Base-by-base conservation (phyloP, 2,113 vertebrate species). In the Proteles cristata region DNA sequence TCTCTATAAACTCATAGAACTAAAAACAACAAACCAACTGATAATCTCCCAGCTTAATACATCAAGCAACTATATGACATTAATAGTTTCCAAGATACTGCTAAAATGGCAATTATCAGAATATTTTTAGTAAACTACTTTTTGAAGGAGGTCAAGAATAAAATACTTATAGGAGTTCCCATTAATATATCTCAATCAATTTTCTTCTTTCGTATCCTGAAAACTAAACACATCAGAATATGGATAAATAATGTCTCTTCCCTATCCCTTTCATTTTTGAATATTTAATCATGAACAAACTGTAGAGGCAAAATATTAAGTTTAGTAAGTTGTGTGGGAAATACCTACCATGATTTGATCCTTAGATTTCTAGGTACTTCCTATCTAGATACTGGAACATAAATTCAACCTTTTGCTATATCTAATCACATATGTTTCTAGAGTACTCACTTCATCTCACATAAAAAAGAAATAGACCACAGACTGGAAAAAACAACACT, bases 121-220 rank as follows among this genome's bases (percentile, higher is more conserved):
- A 97, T 97, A 97, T 94, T 97, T n/a, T 83, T 43, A 90, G 65
- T 39, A 95, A 53, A 43, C 53, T 66, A 11, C n/a, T 92, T 95
- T 97, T 97, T 93, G 74, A 98, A 97, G 90, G 96, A 95, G 81
- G 80, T 63, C 71, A 97, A 97, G 93, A 61, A 39, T 73, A 90
- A 88, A 81, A 82, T 80, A 11, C 88, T 98, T 97, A 94, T 80
- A 96, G 94, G 61, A 98, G 97, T 86, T 76, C 26, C 31, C 86
- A 93, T 69, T 79, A 97, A 68, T 31, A 63, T 82, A 97, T 76
- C 77, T 88, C 58, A 63, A 28, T 48, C 31, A 16, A 86, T 89
- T 97, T 97, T 88, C 87, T 90, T 63, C 93, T 89, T 96, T 88
- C 92, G 69, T 94, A 71, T 50, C 9, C 69, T 87, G 53, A 93